Conservation (phyloP, 2,113 vertebrate genomes). For the Dicrurus megarhynchus region DNA sequence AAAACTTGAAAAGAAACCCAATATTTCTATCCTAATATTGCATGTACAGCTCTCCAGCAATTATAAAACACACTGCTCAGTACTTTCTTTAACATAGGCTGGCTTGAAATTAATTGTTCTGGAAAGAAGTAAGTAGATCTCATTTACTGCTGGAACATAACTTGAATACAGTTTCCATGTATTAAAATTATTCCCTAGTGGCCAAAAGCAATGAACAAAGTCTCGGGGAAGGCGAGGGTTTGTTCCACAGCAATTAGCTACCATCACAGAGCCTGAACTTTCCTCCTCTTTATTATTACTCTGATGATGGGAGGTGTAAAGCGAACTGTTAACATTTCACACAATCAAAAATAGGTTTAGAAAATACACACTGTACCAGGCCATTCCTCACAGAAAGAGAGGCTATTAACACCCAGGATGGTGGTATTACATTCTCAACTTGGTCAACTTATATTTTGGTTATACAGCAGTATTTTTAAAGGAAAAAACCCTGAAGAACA, state of each 20-base stretch:
- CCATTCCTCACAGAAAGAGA: not conserved
- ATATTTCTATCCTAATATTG: conserved; percentile 1
- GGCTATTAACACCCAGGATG: not conserved
- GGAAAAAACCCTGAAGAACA: not conserved
- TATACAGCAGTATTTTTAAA: not conserved
- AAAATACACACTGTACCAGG: not conserved
- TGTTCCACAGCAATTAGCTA: not conserved
- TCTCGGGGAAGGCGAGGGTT: not conserved
- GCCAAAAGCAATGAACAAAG: not conserved
- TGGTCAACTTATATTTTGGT: not conserved
- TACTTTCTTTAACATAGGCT: conserved; percentile 1
- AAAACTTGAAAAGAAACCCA: conserved; percentile 20
- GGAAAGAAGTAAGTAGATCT: not conserved
- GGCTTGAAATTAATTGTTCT: conserved; percentile 44
- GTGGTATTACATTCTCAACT: not conserved
- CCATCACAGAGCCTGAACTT: not conserved
- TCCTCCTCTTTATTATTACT: not conserved
- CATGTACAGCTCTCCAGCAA: not conserved
- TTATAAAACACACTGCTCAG: not conserved
- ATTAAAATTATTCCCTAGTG: conserved; percentile 20
- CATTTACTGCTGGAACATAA: conserved; percentile 1
- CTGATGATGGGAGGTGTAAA: not conserved
- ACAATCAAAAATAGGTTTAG: not conserved
- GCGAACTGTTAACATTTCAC: not conserved
- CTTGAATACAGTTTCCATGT: conserved; percentile 5